Conservation (phyloP, 2,113 vertebrate genomes). For the Daboia siamensis region DNA sequence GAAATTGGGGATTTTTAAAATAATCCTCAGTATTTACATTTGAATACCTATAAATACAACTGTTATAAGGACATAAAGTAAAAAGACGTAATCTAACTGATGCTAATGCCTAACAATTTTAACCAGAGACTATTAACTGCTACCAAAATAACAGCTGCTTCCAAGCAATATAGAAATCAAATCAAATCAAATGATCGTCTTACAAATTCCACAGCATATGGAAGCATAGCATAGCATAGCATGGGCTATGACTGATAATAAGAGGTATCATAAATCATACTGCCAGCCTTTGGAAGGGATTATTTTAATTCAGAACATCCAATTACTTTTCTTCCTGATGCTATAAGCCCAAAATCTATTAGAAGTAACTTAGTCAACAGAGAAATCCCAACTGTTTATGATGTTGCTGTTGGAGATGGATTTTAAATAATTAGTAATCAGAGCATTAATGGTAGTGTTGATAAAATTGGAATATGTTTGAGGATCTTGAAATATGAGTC, state of each 20-base stretch:
- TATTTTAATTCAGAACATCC: constrained; percentile 46
- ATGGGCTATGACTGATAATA: neutral
- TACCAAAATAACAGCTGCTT: neutral
- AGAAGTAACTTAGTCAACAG: constrained; percentile 58
- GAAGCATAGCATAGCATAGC: neutral
- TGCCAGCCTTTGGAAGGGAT: constrained; percentile 42
- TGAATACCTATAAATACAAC: neutral
- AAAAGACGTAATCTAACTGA: neutral
- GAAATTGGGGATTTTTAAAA: neutral
- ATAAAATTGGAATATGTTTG: constrained; percentile 37
- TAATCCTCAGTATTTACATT: neutral
- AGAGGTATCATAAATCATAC: neutral
- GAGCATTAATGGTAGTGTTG: constrained; percentile 18
- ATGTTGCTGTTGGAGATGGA: constrained; percentile 37
- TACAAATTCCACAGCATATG: neutral
- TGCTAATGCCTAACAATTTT: neutral
- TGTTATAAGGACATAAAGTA: neutral
- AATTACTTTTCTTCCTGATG: constrained; percentile 44
- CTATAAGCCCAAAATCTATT: constrained; percentile 47
- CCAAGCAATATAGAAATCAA: neutral
- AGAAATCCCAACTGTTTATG: constrained; percentile 53
- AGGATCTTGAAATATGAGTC: constrained; percentile 32
- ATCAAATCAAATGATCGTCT: neutral
- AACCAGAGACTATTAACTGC: neutral
- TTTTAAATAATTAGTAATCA: constrained; percentile 37